A percentile compares a stretch with the other conserved stretches of the same genome.
These are phyloP conservation scores for Morus bassanus DNA, from an alignment of 2,797 vertebrate genomes.

Conservation along the genomic window DNA sequence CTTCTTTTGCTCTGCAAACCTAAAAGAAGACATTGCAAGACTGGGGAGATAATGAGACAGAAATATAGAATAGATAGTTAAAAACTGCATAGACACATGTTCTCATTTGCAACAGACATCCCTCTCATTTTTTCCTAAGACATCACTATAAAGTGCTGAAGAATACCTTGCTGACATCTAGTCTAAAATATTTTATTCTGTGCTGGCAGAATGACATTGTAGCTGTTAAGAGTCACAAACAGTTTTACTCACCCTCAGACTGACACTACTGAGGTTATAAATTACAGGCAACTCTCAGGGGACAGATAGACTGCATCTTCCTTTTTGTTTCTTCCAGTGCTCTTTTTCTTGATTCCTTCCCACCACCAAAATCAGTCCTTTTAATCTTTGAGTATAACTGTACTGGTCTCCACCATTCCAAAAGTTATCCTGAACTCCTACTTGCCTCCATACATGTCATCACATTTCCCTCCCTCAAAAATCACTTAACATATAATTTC, in stretches of 20 bases:
- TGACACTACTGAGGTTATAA: neutral
- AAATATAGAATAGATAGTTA: neutral
- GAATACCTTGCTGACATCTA: neutral
- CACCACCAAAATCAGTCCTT: neutral
- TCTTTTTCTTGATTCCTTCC: neutral
- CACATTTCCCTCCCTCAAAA: neutral
- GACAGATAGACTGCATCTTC: neutral
- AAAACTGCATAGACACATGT: neutral
- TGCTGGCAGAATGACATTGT: neutral
- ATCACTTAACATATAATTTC: neutral
- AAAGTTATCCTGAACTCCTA: neutral
- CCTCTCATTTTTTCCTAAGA: neutral
- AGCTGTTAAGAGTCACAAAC: neutral
- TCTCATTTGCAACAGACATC: neutral
- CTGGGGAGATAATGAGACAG: neutral
- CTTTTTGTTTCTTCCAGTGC: neutral
- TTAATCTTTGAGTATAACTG: neutral
- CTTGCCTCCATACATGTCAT: neutral
- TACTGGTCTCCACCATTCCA: neutral
- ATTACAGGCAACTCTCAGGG: neutral
- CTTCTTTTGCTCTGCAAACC: neutral
- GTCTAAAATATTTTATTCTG: neutral
- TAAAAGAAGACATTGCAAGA: neutral
- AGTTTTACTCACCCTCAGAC: neutral
- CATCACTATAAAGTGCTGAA: neutral